phyloP scores from a whole-genome alignment of 2,888 invertebrate genomes.

The Myopa testacea region DNA sequence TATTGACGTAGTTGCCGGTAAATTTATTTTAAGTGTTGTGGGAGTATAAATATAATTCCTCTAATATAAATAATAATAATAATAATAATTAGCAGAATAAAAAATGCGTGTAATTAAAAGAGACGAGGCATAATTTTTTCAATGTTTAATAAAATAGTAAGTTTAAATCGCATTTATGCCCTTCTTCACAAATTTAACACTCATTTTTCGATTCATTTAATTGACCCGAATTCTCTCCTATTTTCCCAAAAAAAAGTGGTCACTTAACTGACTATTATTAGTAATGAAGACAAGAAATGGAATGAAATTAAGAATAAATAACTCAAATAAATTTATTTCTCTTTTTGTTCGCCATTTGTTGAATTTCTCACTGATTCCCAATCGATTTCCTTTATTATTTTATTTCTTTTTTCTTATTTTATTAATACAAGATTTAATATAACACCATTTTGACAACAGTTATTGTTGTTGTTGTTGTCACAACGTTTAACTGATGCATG shows the following conservation, averaged over 20 bases:
- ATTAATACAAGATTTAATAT: no score
- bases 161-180: not conserved
- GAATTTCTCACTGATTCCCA: no score
- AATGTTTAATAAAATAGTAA: not conserved
- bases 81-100: no score
- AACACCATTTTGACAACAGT: no score
- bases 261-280: no score
- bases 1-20: slow-evolving; percentile 13
- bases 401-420: no score
- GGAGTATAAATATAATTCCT: no score
- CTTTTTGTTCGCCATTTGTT: not conserved
- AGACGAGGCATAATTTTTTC: no score
- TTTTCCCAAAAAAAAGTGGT: not conserved
- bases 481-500: not conserved
- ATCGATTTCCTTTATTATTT: no score
- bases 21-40: not conserved
- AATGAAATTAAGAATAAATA: not conserved
- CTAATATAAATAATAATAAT: no score
- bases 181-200: not conserved
- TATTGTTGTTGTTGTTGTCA: not conserved
- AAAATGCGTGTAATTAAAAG: no score
- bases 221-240: not conserved
- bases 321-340: not conserved
- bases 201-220: not conserved
- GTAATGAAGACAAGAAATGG: no score